Conservation (phyloP, 1,140 invertebrate genomes). For the Octopus sinensis region DNA sequence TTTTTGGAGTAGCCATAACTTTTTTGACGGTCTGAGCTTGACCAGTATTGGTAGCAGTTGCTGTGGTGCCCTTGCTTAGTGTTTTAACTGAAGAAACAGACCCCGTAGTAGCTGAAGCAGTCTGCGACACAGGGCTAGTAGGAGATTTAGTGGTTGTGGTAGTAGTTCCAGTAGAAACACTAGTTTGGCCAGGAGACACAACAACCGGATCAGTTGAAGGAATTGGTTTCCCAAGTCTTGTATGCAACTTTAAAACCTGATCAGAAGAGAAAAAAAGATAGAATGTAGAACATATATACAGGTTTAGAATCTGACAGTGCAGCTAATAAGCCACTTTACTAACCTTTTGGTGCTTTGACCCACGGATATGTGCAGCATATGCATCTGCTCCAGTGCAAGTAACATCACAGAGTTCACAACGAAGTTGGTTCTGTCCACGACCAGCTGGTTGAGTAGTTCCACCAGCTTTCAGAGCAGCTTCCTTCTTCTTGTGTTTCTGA, state of each 20-base stretch:
- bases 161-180: slow-evolving; percentile 27
- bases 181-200: slow-evolving; percentile 34
- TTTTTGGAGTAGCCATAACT: slow-evolving; percentile 75
- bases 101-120: slow-evolving; percentile 41
- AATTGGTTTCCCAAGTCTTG: slow-evolving; percentile 94
- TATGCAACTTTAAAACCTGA: slow-evolving; percentile 87
- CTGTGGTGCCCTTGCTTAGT: slow-evolving; percentile 20
- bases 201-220: slow-evolving; percentile 87
- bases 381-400: slow-evolving; percentile 96
- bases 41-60: slow-evolving; percentile 19
- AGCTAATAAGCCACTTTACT: not conserved
- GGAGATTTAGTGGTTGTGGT: slow-evolving; percentile 29
- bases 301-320: not conserved
- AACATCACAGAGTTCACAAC: slow-evolving; percentile 84
- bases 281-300: not conserved
- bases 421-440: slow-evolving; percentile 52
- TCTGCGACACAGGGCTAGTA: slow-evolving; percentile 29
- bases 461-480: slow-evolving; percentile 80
- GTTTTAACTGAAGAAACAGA: slow-evolving; percentile 30
- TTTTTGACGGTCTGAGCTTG: slow-evolving; percentile 53
- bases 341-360: slow-evolving; percentile 94
- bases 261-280: slow-evolving; percentile 14
- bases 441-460: slow-evolving; percentile 42
- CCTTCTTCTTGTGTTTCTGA: slow-evolving; percentile 98
- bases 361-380: slow-evolving; percentile 94